Base-by-base conservation (phyloP, 1,140 invertebrate species). In the Ostrea edulis region DNA sequence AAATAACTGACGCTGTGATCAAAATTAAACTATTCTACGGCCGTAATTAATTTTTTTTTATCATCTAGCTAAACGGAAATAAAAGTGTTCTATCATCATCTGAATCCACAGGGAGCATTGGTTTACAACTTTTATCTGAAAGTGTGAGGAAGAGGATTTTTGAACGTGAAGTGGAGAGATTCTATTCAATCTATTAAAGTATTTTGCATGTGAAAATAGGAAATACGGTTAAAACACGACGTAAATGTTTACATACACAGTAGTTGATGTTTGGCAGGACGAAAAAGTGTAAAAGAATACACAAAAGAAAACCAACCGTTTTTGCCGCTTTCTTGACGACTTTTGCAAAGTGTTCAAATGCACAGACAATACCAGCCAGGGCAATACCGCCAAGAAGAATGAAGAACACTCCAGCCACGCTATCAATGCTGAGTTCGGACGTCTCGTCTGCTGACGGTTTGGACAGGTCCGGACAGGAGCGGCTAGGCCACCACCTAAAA, bases 381-480 rank as follows among this genome's bases (percentile, higher is more conserved):
- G 98, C 96, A 54, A 99, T 96, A 77, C 96, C 99, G 22, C 97
- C 98, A 91, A 99, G 98, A 25, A 99, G 96, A 93, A 99, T 99
- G 96, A 99, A 99, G 95, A 99, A 99, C 93, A 99, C 98, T 22
- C 99, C 99, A 20, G 98, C 98, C 0, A 99, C 98, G 96, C 99
- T 99, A 93, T 98, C 98, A 77, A 99, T 95, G 82, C 98, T 98
- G 89, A 99, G 96, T 92, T 93, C 93, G 11, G 93, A 92, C 0
- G 94, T 94, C 35, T 93, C 93, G 22, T 93, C 93, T 4, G 92
- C 90, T 14, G 92, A 91, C 1, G 92, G 89, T 44, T 93, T 93
- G 51, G 89, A 86, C 25, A 92, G 87, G 87, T 93, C 92, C 8
- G 92, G 92, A 71, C 93, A 94, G n/a, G 89, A 90, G 51, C 91